These are phyloP conservation scores for Myiopsitta monachus DNA, from an alignment of 2,113 vertebrate species.

Conservation along the genomic window DNA sequence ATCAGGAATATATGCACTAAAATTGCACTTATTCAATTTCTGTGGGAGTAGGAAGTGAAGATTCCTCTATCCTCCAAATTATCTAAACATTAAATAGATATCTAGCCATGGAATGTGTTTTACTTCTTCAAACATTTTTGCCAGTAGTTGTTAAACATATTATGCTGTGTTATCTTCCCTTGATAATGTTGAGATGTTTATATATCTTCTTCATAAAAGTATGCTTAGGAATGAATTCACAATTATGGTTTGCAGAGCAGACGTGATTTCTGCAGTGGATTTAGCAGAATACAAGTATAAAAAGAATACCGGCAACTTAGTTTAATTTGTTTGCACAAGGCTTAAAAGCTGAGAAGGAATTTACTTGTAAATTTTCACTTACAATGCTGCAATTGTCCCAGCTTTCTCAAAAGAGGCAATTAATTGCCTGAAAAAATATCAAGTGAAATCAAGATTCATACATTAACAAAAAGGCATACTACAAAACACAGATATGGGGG, in stretches of 20 bases:
- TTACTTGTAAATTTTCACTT: neutral
- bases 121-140: neutral
- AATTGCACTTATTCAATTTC: neutral
- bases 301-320: neutral
- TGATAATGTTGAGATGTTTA: neutral
- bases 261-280: slow-evolving; percentile 3
- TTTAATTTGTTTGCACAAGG: neutral
- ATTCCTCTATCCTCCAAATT: neutral
- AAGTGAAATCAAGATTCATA: neutral
- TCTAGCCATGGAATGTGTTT: slow-evolving; percentile 11
- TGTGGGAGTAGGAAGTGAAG: neutral
- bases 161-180: neutral
- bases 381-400: neutral
- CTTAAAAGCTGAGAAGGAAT: neutral
- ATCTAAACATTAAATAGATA: neutral
- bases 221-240: neutral
- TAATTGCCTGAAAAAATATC: neutral
- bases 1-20: neutral
- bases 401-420: neutral
- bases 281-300: neutral
- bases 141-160: neutral
- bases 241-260: neutral
- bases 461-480: neutral
- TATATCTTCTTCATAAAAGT: neutral
- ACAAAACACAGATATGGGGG: neutral